These are phyloP conservation scores for Camponotus vicinus DNA, from an alignment of 1,140 invertebrate genomes.

Conservation along the genomic window DNA sequence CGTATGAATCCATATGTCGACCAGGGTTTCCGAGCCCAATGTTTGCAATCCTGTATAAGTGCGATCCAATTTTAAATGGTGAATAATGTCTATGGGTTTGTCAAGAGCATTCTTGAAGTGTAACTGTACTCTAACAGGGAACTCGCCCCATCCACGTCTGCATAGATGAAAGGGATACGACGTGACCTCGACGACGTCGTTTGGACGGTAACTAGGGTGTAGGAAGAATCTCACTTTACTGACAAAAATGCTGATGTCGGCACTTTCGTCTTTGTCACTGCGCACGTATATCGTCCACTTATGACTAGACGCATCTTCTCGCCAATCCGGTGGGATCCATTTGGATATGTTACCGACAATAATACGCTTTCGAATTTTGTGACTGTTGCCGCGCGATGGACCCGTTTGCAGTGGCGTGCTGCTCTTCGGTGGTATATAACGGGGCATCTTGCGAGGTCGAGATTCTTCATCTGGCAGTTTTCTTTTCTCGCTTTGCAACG, in stretches of 20 bases:
- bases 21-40: slow-evolving; percentile 92
- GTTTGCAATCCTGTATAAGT: slow-evolving; percentile 95
- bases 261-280: slow-evolving; percentile 87
- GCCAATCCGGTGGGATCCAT: slow-evolving; percentile 90
- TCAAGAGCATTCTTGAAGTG: slow-evolving; percentile 92
- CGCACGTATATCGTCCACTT: slow-evolving; percentile 96
- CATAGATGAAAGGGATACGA: slow-evolving; percentile 93
- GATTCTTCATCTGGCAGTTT: not conserved
- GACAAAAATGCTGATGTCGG: slow-evolving; percentile 89
- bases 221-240: slow-evolving; percentile 93
- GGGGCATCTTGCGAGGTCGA: slow-evolving; percentile 80
- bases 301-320: slow-evolving; percentile 91
- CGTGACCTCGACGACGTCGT: slow-evolving; percentile 93
- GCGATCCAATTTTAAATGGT: slow-evolving; percentile 93
- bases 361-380: slow-evolving; percentile 84
- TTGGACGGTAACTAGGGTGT: slow-evolving; percentile 95
- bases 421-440: slow-evolving; percentile 83
- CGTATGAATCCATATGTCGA: slow-evolving; percentile 90
- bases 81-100: slow-evolving; percentile 93
- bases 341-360: slow-evolving; percentile 95
- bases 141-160: slow-evolving; percentile 96
- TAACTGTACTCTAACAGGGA: slow-evolving; percentile 93
- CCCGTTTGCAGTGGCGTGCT: slow-evolving; percentile 64
- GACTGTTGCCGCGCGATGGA: slow-evolving; percentile 78
- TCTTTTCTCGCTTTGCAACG: not conserved